phyloP scores from a whole-genome alignment of 2,113 vertebrate species.

The mouse (Mus musculus) region GRCm39 chr9:104193501-104194000 shows the following conservation, averaged over 20 bases:
- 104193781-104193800: background rate
- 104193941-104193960: background rate
- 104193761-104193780: background rate
- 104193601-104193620: background rate
- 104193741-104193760: background rate
- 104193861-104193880: background rate
- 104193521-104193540: constrained; percentile 54
- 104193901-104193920: background rate
- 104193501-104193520: constrained; percentile 85
- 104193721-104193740: background rate
- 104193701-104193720: background rate
- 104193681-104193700: background rate
- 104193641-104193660: background rate
- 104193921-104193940: background rate
- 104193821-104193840: background rate
- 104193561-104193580: background rate
- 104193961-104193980: background rate
- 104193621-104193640: background rate
- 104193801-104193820: background rate
- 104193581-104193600: background rate
- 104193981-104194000: background rate
- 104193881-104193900: background rate
- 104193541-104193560: background rate
- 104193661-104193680: background rate
- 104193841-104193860: background rate